Evolutionary conservation across 2,797 vertebrate genomes (phyloP), one percentile per base, ranked within the genome.

Genomic region (Galaxias olidus): DNA sequence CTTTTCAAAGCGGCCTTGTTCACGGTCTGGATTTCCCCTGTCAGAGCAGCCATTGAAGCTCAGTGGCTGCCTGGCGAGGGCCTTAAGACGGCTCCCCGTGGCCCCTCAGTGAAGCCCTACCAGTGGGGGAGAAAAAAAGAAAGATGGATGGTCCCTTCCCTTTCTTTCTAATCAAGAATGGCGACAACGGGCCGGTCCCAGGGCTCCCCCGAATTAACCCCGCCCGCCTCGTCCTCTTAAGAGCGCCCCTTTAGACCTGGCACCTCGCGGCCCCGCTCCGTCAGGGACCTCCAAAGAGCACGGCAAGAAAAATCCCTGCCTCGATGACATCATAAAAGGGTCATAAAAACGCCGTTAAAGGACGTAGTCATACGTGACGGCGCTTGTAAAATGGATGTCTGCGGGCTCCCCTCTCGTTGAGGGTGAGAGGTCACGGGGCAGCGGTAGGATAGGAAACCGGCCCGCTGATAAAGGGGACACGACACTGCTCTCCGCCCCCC

Each of bases 271-370:
- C 63, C 15, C 43, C 18, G 46, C 66, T 72, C 42, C 50, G 76
- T 77, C 62, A 69, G 61, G 54, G 61, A 62, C 13, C 44, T 56
- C 57, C 13, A 70, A 70, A 70, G 50, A 63, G 12, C 41, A 55
- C 48, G 52, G 18, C 30, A 55, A 62, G 70, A 74, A 72, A 61
- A 66, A 20, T 59, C 5, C 14, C 46, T 43, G 78, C 81, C 74
- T 47, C 56, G 73, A 41, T 54, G 63, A 65, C 66, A n/a, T 80
- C 63, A 69, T 84, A 79, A 82, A 87, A 82, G 40, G 63, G 59
- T 61, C 55, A 66, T 79, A 69, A 79, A n/a, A 75, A 18, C 43
- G 62, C 63, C 64, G 66, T 77, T 56, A 75, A 83, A 78, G 53
- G 52, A 48, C 73, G 76, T 73, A 81, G 81, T 82, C 67, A 72